phyloP scores from a whole-genome alignment of 2,113 vertebrate genomes.

The Pluvialis apricaria region DNA sequence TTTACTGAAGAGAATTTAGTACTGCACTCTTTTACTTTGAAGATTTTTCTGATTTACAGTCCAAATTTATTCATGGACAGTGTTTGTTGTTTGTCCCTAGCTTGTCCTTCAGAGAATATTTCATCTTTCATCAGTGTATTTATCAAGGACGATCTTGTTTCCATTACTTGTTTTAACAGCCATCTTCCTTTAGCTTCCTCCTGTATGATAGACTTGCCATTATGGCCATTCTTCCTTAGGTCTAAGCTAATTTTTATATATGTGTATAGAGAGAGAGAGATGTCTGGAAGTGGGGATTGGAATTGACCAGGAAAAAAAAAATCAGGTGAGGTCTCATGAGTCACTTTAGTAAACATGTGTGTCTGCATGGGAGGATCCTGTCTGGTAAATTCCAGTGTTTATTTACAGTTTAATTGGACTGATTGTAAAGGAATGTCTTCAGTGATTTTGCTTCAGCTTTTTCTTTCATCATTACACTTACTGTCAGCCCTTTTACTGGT shows the following conservation, averaged over 20 bases:
- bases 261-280: too few relatives aligned
- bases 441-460: background rate
- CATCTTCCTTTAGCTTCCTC: background rate
- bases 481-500: background rate
- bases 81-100: background rate
- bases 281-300: background rate
- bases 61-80: background rate
- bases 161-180: background rate
- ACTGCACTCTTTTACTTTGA: background rate
- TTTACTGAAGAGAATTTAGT: background rate
- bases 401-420: background rate
- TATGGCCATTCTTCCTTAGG: background rate
- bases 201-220: background rate
- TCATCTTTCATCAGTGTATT: background rate
- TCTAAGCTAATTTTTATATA: background rate
- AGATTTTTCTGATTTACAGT: background rate
- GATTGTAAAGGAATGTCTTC: background rate
- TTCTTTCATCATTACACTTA: background rate
- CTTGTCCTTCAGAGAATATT: background rate
- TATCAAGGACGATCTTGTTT: background rate
- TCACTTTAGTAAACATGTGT: background rate
- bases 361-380: background rate
- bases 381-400: background rate
- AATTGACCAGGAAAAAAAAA: background rate
- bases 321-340: fast-evolving